A percentile compares a stretch with the other conserved stretches of the same genome.
These are phyloP conservation scores for Symphodus melops DNA, from an alignment of 2,113 vertebrate species.

Conservation along the genomic window DNA sequence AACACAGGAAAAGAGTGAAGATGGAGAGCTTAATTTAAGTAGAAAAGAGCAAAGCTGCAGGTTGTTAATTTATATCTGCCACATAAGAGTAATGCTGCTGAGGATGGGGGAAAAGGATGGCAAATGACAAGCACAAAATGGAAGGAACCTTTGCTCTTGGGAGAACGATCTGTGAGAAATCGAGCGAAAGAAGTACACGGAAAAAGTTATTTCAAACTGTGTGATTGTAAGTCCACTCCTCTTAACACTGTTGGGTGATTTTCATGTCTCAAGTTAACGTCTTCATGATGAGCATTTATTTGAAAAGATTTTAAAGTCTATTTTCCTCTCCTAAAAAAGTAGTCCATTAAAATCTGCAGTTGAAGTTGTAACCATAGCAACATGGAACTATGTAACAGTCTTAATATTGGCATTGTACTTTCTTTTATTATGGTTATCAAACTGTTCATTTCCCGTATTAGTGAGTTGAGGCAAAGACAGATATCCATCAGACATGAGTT, in stretches of 20 bases:
- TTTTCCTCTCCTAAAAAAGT: too few species aligned
- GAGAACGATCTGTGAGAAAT: not conserved
- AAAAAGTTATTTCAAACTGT: not conserved
- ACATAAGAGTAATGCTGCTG: not conserved
- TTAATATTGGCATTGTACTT: too few species aligned
- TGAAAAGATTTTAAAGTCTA: too few species aligned
- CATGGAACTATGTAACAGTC: too few species aligned
- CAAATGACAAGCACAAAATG: not conserved
- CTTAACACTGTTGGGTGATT: not conserved
- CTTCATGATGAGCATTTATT: not conserved
- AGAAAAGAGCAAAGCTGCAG: not conserved
- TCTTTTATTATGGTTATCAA: too few species aligned
- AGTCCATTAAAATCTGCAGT: too few species aligned
- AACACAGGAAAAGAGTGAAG: not conserved
- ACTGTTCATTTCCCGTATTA: too few species aligned
- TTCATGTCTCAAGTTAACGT: not conserved
- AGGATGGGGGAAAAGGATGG: not conserved
- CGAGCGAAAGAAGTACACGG: not conserved
- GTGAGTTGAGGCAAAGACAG: too few species aligned
- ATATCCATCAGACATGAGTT: too few species aligned
- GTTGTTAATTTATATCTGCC: constrained; percentile 5
- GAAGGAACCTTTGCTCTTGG: not conserved
- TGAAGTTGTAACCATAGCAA: too few species aligned
- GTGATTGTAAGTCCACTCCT: not conserved
- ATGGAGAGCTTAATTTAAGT: not conserved